Evolutionary conservation across 2,888 invertebrate genomes (phyloP).

Genomic region (Torymus tubicola): DNA sequence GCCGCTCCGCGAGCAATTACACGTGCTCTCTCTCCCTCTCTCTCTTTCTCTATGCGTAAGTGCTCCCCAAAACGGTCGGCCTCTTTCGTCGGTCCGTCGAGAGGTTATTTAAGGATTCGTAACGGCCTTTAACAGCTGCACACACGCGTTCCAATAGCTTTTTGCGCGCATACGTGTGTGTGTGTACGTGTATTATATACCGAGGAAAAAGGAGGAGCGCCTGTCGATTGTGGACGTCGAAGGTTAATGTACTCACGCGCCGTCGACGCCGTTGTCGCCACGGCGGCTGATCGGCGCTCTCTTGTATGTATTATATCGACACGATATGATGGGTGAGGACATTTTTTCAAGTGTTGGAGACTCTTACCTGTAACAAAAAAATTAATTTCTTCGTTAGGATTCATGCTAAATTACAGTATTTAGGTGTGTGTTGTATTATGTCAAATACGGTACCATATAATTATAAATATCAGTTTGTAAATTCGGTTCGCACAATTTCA

Average conservation of each 20-base stretch:
- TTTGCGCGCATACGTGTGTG: background rate
- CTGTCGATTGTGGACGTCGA: slow-evolving; percentile 17
- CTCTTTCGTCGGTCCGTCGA: background rate
- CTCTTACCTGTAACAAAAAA: slow-evolving; percentile 46
- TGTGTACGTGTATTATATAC: background rate
- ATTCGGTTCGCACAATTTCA: no score
- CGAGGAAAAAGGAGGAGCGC: slow-evolving; percentile 3
- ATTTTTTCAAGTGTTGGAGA: background rate
- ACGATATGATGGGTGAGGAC: background rate
- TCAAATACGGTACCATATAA: no score
- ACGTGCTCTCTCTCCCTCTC: background rate
- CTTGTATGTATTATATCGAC: background rate
- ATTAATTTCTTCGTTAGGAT: no score
- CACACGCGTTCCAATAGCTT: background rate
- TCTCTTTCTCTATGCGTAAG: background rate
- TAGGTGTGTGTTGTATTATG: no score
- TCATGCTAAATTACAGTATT: no score
- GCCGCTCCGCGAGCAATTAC: background rate
- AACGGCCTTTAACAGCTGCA: slow-evolving; percentile 36
- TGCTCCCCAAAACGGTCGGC: background rate
- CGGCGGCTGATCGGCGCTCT: slow-evolving; percentile 32
- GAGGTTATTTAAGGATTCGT: slow-evolving; percentile 16
- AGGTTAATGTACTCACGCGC: slow-evolving; percentile 48
- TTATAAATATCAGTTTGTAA: no score
- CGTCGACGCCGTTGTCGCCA: no score